A percentile compares a stretch with the other conserved stretches of the same genome.
Conservation (phyloP, 2,113 vertebrate species). For the Gallinago jamesoni region DNA sequence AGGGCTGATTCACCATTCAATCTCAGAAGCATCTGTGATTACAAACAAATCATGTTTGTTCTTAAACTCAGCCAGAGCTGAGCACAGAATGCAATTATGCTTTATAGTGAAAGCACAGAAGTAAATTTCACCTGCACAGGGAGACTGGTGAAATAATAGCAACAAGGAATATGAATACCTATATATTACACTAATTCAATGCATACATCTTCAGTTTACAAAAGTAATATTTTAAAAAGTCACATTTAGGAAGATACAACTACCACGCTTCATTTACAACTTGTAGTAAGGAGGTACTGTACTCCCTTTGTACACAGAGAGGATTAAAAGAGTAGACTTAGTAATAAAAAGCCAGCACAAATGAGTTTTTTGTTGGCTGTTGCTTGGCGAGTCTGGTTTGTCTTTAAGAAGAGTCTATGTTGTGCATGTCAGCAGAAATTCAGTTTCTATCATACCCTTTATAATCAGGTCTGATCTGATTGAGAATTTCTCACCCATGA, state of each 20-base stretch:
- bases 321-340: not conserved
- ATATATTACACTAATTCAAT: not conserved
- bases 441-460: not conserved
- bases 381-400: not conserved
- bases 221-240: not conserved
- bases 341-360: not conserved
- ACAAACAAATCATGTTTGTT: not conserved
- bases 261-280: not conserved
- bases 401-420: not conserved
- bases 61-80: not conserved
- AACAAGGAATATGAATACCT: not conserved
- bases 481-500: slow-evolving; percentile 47
- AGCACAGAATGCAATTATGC: not conserved
- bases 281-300: not conserved
- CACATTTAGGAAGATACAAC: not conserved
- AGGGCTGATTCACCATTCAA: not conserved
- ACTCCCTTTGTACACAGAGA: not conserved
- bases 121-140: not conserved
- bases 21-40: not conserved
- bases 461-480: slow-evolving; percentile 3
- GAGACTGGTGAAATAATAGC: not conserved
- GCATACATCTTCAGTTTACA: not conserved
- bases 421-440: not conserved
- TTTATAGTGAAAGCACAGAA: not conserved
- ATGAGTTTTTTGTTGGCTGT: not conserved